A percentile compares a stretch with the other conserved stretches of the same genome.
These are phyloP conservation scores for Chaetodon trifascialis DNA, from an alignment of 2,113 vertebrate species.

Conservation along the genomic window DNA sequence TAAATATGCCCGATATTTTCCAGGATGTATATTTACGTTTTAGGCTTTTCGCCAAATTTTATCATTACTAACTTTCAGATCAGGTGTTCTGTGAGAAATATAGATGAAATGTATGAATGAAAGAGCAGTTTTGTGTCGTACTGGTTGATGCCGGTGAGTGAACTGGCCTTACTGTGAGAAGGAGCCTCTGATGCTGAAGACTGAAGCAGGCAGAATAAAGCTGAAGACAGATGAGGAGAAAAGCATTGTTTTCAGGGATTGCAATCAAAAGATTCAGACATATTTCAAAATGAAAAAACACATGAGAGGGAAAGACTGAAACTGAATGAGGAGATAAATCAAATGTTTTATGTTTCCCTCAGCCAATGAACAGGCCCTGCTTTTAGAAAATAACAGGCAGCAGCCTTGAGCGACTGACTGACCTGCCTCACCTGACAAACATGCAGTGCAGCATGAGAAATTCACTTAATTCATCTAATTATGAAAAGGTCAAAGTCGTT, in stretches of 20 bases:
- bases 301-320: not conserved
- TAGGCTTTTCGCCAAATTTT: fast-evolving
- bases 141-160: not conserved
- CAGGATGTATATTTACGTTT: not conserved
- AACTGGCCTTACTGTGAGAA: not conserved
- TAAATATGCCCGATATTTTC: constrained; percentile 1
- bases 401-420: not conserved
- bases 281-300: no score
- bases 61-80: not conserved
- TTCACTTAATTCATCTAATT: not conserved
- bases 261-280: not conserved
- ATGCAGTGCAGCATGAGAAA: not conserved
- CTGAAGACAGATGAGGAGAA: not conserved
- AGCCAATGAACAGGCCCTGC: not conserved
- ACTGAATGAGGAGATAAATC: not conserved
- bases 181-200: not conserved
- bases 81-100: not conserved
- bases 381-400: not conserved
- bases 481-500: not conserved
- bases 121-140: not conserved
- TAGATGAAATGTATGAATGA: not conserved
- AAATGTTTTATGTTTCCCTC: not conserved
- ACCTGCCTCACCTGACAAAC: not conserved
- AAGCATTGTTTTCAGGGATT: not conserved
- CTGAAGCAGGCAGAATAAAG: not conserved